phyloP scores from a whole-genome alignment of 2,888 invertebrate genomes.

The Sclerodermus sp. region DNA sequence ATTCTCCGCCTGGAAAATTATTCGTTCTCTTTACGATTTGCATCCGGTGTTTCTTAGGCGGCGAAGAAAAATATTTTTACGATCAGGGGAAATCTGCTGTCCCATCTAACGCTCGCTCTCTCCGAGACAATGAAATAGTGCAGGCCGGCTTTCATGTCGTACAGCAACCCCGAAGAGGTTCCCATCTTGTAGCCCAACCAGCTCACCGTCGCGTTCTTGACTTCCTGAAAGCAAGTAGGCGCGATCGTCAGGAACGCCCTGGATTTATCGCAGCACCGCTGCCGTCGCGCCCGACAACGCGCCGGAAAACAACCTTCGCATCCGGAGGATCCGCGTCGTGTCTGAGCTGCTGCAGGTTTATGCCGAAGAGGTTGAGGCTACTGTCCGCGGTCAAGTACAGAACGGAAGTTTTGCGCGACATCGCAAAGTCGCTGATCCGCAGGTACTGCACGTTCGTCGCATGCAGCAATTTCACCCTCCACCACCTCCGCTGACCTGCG shows the following conservation, averaged over 20 bases:
- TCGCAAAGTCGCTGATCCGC: constrained; percentile 44
- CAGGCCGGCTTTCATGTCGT: constrained; percentile 55
- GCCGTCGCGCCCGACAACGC: too few species aligned
- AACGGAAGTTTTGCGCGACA: constrained; percentile 43
- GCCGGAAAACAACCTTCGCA: constrained; percentile 6
- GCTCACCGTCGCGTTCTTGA: constrained; percentile 27
- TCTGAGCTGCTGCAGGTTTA: constrained; percentile 38
- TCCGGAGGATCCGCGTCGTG: constrained; percentile 19
- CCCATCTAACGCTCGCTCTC: constrained; percentile 58
- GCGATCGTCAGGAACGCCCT: too few species aligned
- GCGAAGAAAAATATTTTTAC: not conserved
- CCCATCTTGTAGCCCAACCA: constrained; percentile 58
- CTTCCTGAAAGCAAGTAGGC: constrained; percentile 12
- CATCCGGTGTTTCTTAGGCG: not conserved
- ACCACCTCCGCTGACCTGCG: constrained; percentile 44
- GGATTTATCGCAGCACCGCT: too few species aligned
- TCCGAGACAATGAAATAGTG: constrained; percentile 58
- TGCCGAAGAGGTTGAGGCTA: constrained; percentile 42
- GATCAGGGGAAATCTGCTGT: constrained; percentile 44
- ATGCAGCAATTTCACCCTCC: constrained; percentile 39
- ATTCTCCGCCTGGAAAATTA: constrained; percentile 30
- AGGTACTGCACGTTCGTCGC: constrained; percentile 27
- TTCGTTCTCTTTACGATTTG: too few species aligned
- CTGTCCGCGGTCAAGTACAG: constrained; percentile 50
- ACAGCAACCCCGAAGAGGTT: constrained; percentile 52